Evolutionary conservation across 2,888 invertebrate species (phyloP), one percentile per base, ranked within the genome.

Genomic region (Drosophila pullipes): DNA sequence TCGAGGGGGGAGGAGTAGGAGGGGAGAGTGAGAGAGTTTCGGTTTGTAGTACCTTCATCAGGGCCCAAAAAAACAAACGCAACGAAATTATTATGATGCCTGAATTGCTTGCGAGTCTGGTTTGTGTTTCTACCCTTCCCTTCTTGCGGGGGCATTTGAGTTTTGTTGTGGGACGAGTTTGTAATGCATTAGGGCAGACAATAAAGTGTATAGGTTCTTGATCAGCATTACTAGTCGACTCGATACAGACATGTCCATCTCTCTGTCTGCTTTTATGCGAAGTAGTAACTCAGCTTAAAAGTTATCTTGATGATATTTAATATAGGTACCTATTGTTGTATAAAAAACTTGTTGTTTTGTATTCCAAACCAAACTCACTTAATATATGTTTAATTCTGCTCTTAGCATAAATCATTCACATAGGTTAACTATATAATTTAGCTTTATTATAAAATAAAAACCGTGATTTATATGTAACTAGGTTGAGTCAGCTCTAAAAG

Each of bases 71-170:
- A 68, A 79, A 73, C 82, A 75, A 79, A 82, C 76, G 74, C 71
- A 65, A 76, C 85, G 74, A 76, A 82, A 87, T 87, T 78, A 80
- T 86, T 84, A 82, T 63, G 78, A 76, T 74, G 78, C 9, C 30
- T 37, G 2, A 53, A 47, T 47, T 47, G 22, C 25, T 47, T 25
- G 22, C 7, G 25, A 28, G 18, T 28, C 52, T 44, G 33, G 49
- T 35, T 59, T 44, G 25, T 41, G 65, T 71, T 54, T 63, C 35
- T 52, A 57, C 31, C 9, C 60, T 61, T 50, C 47, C 47, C 47
- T 47, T 16, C 47, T 13, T 47, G 22, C 4, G 22, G 13, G 22
- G 1, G 4, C 25, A 47, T 47, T 47, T 47, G 13, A 4, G 7
- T 47, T 16, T n/a, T 7, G 13, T 47, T 22, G 44, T 22, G 44